phyloP scores from a whole-genome alignment of 1,140 invertebrate genomes.

The Papilio glaucus region DNA sequence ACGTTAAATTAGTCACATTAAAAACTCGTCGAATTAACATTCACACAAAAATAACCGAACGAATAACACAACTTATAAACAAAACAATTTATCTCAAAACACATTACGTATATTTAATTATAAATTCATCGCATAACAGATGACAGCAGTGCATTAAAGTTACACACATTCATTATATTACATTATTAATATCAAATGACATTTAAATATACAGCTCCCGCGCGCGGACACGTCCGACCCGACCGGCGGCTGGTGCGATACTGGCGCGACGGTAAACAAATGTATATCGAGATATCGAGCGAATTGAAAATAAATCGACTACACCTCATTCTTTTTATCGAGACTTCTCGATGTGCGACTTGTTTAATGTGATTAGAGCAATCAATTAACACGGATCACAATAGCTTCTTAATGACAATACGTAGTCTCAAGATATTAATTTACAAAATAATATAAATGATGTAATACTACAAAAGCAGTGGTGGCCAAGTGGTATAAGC shows the following conservation, averaged over 20 bases:
- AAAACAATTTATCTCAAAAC: not conserved
- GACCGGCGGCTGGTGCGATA: not conserved
- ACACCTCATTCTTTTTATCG: slow-evolving; percentile 1
- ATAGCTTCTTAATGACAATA: not conserved
- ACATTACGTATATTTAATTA: not conserved
- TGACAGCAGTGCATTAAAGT: not conserved
- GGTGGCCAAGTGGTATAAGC: no score
- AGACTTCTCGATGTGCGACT: not conserved
- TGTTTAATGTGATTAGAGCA: not conserved
- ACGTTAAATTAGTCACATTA: not conserved
- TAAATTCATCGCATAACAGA: not conserved
- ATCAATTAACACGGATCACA: not conserved
- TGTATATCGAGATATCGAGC: slow-evolving; percentile 29
- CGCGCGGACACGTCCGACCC: not conserved
- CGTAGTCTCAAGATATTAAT: no score
- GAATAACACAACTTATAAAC: not conserved
- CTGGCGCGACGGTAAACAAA: slow-evolving; percentile 26
- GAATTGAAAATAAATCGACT: slow-evolving; percentile 26
- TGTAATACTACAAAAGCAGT: no score
- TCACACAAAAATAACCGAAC: not conserved
- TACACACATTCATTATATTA: slow-evolving; percentile 4
- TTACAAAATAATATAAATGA: no score
- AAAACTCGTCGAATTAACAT: slow-evolving; percentile 9
- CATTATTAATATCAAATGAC: slow-evolving; percentile 13
- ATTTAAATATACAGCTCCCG: not conserved